phyloP scores from a whole-genome alignment of 2,797 vertebrate species.

The Oophaga sylvatica region DNA sequence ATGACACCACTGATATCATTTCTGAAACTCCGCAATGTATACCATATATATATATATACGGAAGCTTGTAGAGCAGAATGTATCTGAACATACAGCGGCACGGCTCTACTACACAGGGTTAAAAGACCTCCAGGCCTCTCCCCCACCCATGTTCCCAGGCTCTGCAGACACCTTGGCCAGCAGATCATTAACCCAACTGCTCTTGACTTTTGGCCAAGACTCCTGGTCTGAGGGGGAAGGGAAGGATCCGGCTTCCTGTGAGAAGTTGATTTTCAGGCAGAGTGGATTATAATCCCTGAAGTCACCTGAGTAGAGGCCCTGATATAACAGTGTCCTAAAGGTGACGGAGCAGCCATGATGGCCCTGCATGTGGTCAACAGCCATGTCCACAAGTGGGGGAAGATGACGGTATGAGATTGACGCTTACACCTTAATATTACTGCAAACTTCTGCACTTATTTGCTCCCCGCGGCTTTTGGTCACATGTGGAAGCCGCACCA shows the following conservation, averaged over 20 bases:
- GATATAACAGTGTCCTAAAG: neutral
- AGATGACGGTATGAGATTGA: too few relatives aligned
- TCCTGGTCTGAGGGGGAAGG: neutral
- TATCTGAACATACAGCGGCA: neutral
- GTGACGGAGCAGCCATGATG: too few relatives aligned
- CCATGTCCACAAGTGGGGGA: too few relatives aligned
- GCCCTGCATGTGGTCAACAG: too few relatives aligned
- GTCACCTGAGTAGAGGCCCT: neutral
- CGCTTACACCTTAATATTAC: too few relatives aligned
- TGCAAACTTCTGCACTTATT: too few relatives aligned
- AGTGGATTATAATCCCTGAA: neutral
- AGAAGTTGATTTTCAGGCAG: neutral
- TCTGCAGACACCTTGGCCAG: constrained; percentile 2
- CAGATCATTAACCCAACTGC: constrained; percentile 40
- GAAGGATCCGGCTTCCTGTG: neutral
- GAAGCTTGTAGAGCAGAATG: too few relatives aligned
- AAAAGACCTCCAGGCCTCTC: constrained; percentile 4
- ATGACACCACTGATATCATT: too few relatives aligned
- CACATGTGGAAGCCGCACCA: too few relatives aligned
- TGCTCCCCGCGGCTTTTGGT: too few relatives aligned
- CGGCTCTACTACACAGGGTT: neutral
- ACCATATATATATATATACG: too few relatives aligned
- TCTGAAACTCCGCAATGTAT: too few relatives aligned
- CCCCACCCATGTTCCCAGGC: neutral
- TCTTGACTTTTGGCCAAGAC: constrained; percentile 27